phyloP scores from a whole-genome alignment of 1,140 invertebrate species.

The Asobara japonica region DNA sequence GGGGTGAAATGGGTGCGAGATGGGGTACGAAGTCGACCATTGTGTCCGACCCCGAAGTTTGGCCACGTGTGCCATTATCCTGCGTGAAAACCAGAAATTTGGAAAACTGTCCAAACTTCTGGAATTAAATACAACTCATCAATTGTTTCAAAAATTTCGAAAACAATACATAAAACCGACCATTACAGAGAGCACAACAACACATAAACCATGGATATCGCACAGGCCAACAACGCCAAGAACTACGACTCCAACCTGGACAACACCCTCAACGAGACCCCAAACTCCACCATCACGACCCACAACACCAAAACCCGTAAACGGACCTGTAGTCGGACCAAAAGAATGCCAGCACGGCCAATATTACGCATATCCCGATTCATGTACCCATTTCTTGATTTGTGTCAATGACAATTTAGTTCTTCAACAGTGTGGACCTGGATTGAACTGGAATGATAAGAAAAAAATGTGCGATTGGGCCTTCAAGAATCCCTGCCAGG shows the following conservation, averaged over 20 bases:
- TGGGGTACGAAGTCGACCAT: no score
- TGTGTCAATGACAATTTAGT: slow-evolving; percentile 76
- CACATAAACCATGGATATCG: slow-evolving; percentile 7
- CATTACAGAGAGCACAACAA: background rate
- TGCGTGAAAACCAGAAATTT: no score
- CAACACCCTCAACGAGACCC: slow-evolving; percentile 35
- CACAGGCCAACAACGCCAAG: slow-evolving; percentile 30
- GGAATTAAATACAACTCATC: no score
- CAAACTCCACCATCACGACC: slow-evolving; percentile 26
- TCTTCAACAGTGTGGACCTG: slow-evolving; percentile 74
- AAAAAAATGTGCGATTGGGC: slow-evolving; percentile 77
- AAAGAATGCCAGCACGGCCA: slow-evolving; percentile 64
- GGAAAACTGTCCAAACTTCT: no score
- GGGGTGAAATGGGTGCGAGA: no score
- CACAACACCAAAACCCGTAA: slow-evolving; percentile 32
- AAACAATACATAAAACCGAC: no score
- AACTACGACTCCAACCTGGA: slow-evolving; percentile 11
- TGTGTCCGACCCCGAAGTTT: no score
- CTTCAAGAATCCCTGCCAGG: slow-evolving; percentile 61
- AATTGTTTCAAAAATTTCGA: no score
- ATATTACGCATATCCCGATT: slow-evolving; percentile 65
- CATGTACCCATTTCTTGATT: slow-evolving; percentile 75
- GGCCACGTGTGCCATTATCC: no score
- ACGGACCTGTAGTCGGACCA: slow-evolving; percentile 22
- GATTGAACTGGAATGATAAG: slow-evolving; percentile 74